Evolutionary conservation across 1,140 invertebrate species (phyloP), one percentile per base, ranked within the genome.

Genomic region (Archegozetes longisetosus): DNA sequence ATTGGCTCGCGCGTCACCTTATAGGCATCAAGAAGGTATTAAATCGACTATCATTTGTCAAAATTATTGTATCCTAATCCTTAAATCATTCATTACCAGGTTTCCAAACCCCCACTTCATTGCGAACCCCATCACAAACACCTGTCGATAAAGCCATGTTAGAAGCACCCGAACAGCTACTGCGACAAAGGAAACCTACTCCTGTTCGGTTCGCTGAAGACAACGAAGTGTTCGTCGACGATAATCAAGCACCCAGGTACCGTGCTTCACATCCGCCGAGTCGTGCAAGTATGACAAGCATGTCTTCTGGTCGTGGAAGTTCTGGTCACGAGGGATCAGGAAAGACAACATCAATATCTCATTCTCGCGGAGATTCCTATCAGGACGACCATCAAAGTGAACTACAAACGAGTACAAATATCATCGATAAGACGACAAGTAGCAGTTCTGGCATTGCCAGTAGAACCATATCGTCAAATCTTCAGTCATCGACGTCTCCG

Each of bases 401-500:
- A 46, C 58, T 65, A n/a, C 59, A 64, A 26, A 54, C 61, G n/a
- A 60, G 58, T 23, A 48, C 58, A 20, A 64, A 64, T 59, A 56
- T 56, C 48, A n/a, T n/a, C n/a, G 62, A 61, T 57, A 40, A 40
- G 32, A 40, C 32, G 17, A 17, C 32, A 17, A 65, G 64, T 32
- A 64, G 64, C 51, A 66, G 65, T 32, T 65, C 64, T 55, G 65
- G 65, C 29, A 65, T 66, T 55, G 65, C 60, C 17, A 66, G 62
- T 26, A 24, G 64, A 13, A 66, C 64, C 55, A 61, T 62, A 22
- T 66, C 65, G 13, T 60, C 62, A 40, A 6, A 40, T 22, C 55
- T 59, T 3, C 60, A 64, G 54, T 47, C 64, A 40, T 65, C 65
- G 2, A 47, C 62, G 22, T 63, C 9, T 80, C 79, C 1, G 69